phyloP scores from a whole-genome alignment of 2,888 invertebrate species.

The Leucania comma region DNA sequence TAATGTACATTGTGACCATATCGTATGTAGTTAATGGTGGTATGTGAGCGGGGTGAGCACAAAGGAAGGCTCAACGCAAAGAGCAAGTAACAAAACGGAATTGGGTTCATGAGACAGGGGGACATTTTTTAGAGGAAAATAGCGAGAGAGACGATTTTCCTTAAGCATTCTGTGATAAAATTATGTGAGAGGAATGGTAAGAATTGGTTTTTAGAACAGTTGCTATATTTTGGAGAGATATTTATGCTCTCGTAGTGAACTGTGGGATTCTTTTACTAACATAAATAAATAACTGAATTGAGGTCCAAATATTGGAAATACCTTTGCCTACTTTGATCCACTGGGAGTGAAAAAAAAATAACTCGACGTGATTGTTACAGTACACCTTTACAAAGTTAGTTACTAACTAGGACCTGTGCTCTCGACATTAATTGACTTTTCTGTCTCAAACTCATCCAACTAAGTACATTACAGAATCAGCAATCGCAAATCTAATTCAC shows the following conservation, averaged over 20 bases:
- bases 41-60: constrained; percentile 43
- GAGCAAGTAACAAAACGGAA: constrained; percentile 33
- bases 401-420: constrained; percentile 1
- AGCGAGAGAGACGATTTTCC: constrained; percentile 6
- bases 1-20: background rate
- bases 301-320: background rate
- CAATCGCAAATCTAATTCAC: constrained; percentile 20
- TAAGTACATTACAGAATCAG: constrained; percentile 15
- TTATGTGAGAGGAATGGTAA: constrained; percentile 24
- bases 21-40: constrained; percentile 32
- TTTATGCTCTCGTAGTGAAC: background rate
- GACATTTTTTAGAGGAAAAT: constrained; percentile 45
- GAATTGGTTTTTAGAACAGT: constrained; percentile 16
- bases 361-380: background rate
- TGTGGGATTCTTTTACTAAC: background rate
- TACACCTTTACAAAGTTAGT: constrained; percentile 4
- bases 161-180: constrained; percentile 40
- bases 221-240: background rate
- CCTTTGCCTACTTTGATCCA: background rate
- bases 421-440: constrained; percentile 33
- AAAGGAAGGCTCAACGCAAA: constrained; percentile 34
- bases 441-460: constrained; percentile 26
- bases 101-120: constrained; percentile 36
- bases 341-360: constrained; percentile 3
- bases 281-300: background rate